These are phyloP conservation scores for Microtus pennsylvanicus DNA, from an alignment of 2,113 vertebrate species.

Conservation along the genomic window DNA sequence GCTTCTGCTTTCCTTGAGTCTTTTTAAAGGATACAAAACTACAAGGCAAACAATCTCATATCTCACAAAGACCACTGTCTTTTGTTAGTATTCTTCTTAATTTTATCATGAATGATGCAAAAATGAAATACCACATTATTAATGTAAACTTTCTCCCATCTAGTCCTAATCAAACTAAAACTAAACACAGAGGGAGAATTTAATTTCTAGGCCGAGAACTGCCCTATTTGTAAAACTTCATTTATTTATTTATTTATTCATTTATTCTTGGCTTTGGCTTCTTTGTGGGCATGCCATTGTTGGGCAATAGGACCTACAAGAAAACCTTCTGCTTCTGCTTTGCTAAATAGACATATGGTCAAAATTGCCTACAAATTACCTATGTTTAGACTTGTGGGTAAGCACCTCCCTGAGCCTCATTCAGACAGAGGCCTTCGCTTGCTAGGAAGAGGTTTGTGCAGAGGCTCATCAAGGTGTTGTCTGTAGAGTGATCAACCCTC, in stretches of 20 bases:
- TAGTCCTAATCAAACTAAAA: background rate
- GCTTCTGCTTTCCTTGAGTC: background rate
- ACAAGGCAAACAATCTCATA: background rate
- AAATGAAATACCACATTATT: background rate
- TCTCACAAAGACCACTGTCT: background rate
- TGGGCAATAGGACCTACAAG: background rate
- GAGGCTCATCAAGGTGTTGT: background rate
- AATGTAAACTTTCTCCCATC: background rate
- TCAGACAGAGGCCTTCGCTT: too few species aligned
- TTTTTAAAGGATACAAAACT: background rate
- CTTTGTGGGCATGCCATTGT: background rate
- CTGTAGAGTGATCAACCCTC: background rate
- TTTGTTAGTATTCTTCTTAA: background rate
- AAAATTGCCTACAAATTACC: too few species aligned
- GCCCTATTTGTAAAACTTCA: background rate
- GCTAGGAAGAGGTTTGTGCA: background rate
- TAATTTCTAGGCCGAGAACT: background rate
- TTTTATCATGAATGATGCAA: constrained; percentile 12
- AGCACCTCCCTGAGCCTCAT: background rate
- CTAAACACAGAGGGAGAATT: background rate
- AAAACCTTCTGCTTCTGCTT: background rate
- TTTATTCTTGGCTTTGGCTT: background rate
- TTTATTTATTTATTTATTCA: too few species aligned
- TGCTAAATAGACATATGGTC: background rate
- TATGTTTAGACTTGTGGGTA: too few species aligned